phyloP scores from a whole-genome alignment of 2,113 vertebrate genomes.

The Otolemur garnettii region DNA sequence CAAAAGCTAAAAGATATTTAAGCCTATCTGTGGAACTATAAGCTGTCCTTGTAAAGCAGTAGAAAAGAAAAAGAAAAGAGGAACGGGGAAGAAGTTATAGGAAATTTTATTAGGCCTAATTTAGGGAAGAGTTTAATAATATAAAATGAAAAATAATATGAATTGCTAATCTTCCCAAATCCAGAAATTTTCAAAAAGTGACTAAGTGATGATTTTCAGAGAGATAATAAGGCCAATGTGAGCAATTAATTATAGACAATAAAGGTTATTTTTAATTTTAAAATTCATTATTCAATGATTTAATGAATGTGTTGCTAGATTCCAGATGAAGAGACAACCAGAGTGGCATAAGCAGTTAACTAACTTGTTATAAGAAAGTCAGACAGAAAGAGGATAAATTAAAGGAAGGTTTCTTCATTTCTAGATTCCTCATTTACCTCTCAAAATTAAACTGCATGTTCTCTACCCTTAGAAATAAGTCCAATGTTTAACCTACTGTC shows the following conservation, averaged over 20 bases:
- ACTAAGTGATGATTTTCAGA: background rate
- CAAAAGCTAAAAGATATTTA: background rate
- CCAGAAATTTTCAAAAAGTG: background rate
- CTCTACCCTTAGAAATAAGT: background rate
- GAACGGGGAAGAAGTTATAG: background rate
- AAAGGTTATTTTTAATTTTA: background rate
- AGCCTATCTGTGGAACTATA: background rate
- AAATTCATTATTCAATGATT: background rate
- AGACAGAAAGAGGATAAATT: background rate
- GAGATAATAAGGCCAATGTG: background rate
- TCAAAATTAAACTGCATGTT: background rate
- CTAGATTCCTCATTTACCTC: background rate
- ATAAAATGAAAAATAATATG: background rate
- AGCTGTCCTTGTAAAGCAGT: background rate
- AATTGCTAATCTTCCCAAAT: background rate
- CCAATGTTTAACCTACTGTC: background rate
- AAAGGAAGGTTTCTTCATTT: background rate
- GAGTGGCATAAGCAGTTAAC: background rate
- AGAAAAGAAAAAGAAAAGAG: background rate
- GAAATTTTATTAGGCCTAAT: background rate
- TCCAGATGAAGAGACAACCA: background rate
- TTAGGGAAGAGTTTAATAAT: background rate
- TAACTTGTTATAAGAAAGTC: background rate
- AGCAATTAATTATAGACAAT: background rate
- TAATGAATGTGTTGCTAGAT: background rate